These are phyloP conservation scores for Tolmerus cingulatus DNA, from an alignment of 2,888 invertebrate genomes.

Conservation along the genomic window DNA sequence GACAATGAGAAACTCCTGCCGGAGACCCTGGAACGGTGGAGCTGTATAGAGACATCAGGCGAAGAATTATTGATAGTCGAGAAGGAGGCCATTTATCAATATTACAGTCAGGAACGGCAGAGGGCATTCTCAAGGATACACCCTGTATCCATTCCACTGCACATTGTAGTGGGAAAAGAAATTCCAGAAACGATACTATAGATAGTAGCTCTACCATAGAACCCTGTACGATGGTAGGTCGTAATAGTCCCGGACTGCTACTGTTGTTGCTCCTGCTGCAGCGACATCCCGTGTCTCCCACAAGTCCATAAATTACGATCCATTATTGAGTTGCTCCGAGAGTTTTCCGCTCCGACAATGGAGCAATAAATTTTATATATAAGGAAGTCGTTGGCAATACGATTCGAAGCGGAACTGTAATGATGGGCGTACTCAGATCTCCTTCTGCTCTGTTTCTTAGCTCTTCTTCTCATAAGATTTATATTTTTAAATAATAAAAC, in stretches of 20 bases:
- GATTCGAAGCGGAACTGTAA: slow-evolving; percentile 36
- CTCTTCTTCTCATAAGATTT: not conserved
- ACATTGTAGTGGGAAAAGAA: not conserved
- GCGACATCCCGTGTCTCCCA: slow-evolving; percentile 39
- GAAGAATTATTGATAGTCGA: slow-evolving; percentile 49
- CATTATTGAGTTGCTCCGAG: slow-evolving; percentile 48
- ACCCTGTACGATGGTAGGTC: not conserved
- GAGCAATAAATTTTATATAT: slow-evolving; percentile 47
- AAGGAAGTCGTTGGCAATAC: slow-evolving; percentile 33
- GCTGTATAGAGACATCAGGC: slow-evolving; percentile 31
- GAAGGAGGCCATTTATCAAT: slow-evolving; percentile 47
- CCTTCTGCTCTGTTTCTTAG: not conserved
- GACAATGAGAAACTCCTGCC: slow-evolving; percentile 31
- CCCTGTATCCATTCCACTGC: not conserved
- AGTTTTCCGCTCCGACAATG: slow-evolving; percentile 46
- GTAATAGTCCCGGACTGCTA: not conserved
- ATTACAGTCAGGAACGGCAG: slow-evolving; percentile 47
- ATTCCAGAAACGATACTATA: not conserved
- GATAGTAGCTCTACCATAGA: not conserved
- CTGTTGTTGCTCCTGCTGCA: not conserved
- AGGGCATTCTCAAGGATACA: slow-evolving; percentile 32
- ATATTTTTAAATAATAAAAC: not conserved
- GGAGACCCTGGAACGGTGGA: not conserved
- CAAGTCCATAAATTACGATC: slow-evolving; percentile 49
- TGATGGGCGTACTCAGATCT: slow-evolving; percentile 31